Base-by-base conservation (phyloP, 2,888 invertebrate genomes). In the Hemistola chrysoprasaria region DNA sequence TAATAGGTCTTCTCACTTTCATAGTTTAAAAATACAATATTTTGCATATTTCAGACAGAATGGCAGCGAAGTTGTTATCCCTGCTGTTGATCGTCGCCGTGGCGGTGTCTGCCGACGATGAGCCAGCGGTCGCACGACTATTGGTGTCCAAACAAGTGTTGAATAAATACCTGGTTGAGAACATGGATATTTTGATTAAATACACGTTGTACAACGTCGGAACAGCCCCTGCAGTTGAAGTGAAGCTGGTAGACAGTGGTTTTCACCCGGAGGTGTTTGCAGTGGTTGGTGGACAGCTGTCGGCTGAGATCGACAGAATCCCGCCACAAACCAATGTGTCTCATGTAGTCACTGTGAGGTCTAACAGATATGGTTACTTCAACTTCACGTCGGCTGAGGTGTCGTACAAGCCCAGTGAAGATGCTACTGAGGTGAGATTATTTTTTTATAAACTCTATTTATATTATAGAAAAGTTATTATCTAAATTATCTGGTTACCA, bases 351-450 rank as follows among this genome's bases (percentile, higher is more conserved):
- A 95, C 99, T 4, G 94, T 99, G 6, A 90, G 95, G 49, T 98
- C 99, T 2, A 94, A 94, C 64, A 94, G 93, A 67, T 96, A 92
- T 70, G 99, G 99, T 20, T 96, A 97, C 78, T 98, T 97, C 90
- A 99, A 99, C 83, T 99, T 99, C 78, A 96, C 98, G 1, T 94
- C 98, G 34, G 99, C 99, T 48, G 96, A 97, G 82, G 92, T 98
- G 39, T 93, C 93, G 27, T 99, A 99, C 87, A 94, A 93, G 64
- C 91, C 94, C 28, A 92, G 93, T 47, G 98, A 98, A 84, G 97
- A 97, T 68, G 91, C 94, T 22, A 89, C 92, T 60, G 92, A 93
- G 79, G 93, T 93, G 74, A 89, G 80, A 6, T 50, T 46, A 50
- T 46, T 44, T 49, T 43, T 49, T 54, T 47, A 27, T 0, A 11